Percentiles rank a stretch among this genome's conserved stretches.
Evolutionary conservation across 1,140 invertebrate species (phyloP).

Genomic region (Gonioctena quinquepunctata): DNA sequence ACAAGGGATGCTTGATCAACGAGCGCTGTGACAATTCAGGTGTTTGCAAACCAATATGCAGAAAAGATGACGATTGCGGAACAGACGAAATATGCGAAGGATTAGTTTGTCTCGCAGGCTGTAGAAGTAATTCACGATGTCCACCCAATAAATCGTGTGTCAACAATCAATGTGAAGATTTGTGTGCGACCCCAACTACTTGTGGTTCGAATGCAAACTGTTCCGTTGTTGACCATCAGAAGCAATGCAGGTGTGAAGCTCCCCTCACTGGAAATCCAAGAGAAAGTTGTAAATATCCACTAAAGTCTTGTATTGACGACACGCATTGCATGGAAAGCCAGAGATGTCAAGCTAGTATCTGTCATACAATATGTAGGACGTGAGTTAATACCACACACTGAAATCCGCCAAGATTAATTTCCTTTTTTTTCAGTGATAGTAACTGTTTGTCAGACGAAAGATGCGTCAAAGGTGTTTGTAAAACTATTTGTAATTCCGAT

Average conservation of each 20-base stretch:
- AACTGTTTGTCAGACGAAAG: constrained; percentile 83
- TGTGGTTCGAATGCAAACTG: constrained; percentile 85
- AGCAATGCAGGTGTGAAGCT: constrained; percentile 73
- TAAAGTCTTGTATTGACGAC: constrained; percentile 64
- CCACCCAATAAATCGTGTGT: constrained; percentile 70
- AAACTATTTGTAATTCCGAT: constrained; percentile 83
- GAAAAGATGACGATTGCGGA: constrained; percentile 77
- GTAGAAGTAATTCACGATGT: constrained; percentile 80
- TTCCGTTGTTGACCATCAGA: constrained; percentile 68
- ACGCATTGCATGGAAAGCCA: constrained; percentile 70
- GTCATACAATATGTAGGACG: constrained; percentile 74
- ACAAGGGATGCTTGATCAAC: constrained; percentile 76
- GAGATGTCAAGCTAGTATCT: constrained; percentile 74
- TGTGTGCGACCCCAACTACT: constrained; percentile 73
- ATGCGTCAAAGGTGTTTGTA: constrained; percentile 79
- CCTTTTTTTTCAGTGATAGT: constrained; percentile 66
- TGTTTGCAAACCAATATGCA: constrained; percentile 73
- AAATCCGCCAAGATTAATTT: neutral
- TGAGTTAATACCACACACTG: constrained; percentile 21
- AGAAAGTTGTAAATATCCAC: constrained; percentile 70
- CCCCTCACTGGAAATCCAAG: constrained; percentile 76
- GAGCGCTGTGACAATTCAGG: constrained; percentile 72
- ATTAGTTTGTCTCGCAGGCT: constrained; percentile 76
- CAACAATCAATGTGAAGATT: constrained; percentile 75
- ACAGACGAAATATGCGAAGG: constrained; percentile 84